Conservation (phyloP, 2,797 vertebrate species). For the Platyrinchus mystaceus region DNA sequence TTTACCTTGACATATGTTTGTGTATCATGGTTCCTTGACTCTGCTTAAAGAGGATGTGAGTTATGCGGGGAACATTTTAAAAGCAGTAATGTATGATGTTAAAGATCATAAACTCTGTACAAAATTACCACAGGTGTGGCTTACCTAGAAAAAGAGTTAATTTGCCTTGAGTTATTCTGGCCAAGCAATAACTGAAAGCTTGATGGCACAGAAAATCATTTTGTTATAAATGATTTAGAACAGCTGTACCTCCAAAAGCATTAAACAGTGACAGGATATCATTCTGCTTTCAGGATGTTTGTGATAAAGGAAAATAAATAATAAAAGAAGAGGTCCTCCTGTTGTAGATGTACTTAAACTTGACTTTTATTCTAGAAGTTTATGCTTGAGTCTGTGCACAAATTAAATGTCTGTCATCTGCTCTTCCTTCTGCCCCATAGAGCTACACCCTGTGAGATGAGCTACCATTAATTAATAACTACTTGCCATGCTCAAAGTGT, state of each 20-base stretch:
- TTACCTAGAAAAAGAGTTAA: background rate
- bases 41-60: background rate
- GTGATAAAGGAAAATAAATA: background rate
- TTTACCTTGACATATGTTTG: background rate
- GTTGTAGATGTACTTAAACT: background rate
- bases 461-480: background rate
- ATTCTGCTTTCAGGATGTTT: background rate
- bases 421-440: background rate
- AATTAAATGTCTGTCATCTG: constrained; percentile 15
- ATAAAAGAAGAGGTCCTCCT: background rate
- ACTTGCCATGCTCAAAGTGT: background rate
- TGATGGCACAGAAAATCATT: background rate
- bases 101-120: background rate
- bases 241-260: background rate
- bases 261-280: background rate
- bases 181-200: background rate
- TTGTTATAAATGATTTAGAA: background rate
- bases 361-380: background rate
- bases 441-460: constrained; percentile 6
- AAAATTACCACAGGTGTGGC: constrained; percentile 12
- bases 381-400: background rate
- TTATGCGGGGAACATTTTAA: background rate
- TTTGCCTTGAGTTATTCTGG: background rate
- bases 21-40: background rate
- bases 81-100: background rate